phyloP scores from a whole-genome alignment of 2,797 vertebrate species.

The Pachyuromys duprasi region DNA sequence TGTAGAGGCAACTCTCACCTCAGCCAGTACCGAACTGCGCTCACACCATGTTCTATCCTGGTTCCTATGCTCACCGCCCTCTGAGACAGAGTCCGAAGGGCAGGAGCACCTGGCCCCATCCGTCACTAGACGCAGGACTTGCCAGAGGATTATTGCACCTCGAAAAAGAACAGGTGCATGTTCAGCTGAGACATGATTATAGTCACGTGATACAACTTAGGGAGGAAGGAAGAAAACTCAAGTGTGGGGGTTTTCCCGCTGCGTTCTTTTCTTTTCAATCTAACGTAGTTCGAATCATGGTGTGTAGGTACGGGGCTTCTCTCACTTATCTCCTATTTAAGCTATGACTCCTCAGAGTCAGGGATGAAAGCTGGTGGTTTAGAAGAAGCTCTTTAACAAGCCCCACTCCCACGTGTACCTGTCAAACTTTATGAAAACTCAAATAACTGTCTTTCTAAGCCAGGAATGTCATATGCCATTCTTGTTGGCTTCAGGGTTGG shows the following conservation, averaged over 20 bases:
- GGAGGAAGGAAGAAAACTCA: not conserved
- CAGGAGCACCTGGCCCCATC: rapidly evolving
- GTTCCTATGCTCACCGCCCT: not conserved
- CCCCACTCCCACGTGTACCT: not conserved
- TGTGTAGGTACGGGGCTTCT: not conserved
- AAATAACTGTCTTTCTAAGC: not conserved
- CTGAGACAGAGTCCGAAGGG: not conserved
- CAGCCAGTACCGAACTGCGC: not conserved
- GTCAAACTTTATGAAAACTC: conserved; percentile 44
- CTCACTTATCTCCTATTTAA: not conserved
- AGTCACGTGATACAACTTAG: not conserved
- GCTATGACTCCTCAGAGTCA: not conserved
- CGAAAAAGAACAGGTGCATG: not conserved
- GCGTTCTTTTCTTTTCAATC: not conserved
- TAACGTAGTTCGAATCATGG: not conserved
- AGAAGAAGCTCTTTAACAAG: not conserved
- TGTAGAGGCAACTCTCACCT: not conserved
- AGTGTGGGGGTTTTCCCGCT: not conserved
- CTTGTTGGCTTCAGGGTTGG: not conserved
- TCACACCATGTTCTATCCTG: not conserved
- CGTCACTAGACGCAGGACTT: not conserved
- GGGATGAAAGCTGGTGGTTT: not conserved
- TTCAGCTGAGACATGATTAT: not conserved
- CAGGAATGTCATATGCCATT: not conserved
- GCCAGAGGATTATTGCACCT: not conserved